Evolutionary conservation across 35 echinoderm and acorn worm genomes (phyloP).

Genomic region (Ophioderma brevispina): DNA sequence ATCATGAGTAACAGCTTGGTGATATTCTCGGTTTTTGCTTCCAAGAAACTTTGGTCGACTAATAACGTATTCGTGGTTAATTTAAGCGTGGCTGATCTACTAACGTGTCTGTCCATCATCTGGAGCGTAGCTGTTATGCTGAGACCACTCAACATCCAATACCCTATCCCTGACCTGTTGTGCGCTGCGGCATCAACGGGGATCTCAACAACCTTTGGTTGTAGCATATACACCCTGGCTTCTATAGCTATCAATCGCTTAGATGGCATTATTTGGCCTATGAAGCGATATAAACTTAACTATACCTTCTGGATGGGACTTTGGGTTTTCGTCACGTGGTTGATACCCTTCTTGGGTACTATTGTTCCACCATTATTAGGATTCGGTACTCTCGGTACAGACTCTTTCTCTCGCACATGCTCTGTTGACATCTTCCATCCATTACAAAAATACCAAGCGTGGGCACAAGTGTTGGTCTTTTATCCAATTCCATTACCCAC

Average conservation of each 20-base stretch:
- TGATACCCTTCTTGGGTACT: neutral
- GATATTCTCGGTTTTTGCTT: slow-evolving; percentile 30
- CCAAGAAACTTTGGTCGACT: slow-evolving; percentile 40
- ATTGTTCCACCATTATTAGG: slow-evolving; percentile 1
- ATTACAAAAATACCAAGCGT: neutral
- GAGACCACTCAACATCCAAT: neutral
- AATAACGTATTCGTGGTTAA: slow-evolving; percentile 71
- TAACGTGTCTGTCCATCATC: neutral
- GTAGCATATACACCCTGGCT: slow-evolving; percentile 18
- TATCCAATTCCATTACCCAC: neutral
- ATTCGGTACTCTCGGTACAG: neutral
- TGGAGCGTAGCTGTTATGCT: neutral
- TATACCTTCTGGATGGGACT: slow-evolving; percentile 4
- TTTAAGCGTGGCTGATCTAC: slow-evolving; percentile 49
- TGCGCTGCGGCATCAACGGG: neutral
- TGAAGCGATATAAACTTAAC: neutral
- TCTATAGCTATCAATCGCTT: slow-evolving; percentile 38
- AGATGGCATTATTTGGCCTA: neutral
- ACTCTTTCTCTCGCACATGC: neutral
- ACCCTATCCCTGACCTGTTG: neutral
- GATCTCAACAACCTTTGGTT: neutral
- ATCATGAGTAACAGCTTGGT: slow-evolving; percentile 43
- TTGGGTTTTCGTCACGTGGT: neutral
- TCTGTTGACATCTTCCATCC: slow-evolving; percentile 8
- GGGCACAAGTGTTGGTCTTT: neutral